A percentile compares a stretch with the other conserved stretches of the same genome.
Evolutionary conservation across 2,113 vertebrate genomes (phyloP).

Genomic region (Pteropus alecto): DNA sequence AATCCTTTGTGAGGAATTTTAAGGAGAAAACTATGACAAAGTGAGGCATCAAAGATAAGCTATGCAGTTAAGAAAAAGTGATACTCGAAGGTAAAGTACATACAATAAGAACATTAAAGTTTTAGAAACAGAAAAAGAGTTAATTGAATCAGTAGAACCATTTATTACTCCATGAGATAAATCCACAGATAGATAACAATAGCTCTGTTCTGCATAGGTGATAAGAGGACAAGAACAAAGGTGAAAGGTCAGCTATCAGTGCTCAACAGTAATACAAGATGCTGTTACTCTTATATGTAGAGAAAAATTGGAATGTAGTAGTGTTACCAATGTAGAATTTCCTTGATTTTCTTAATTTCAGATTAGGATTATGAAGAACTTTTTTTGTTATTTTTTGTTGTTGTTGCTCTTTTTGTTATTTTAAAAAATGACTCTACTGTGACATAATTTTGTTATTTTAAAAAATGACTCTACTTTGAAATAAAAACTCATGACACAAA

Average conservation of each 20-base stretch:
- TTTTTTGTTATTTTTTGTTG: not conserved
- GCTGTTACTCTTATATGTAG: not conserved
- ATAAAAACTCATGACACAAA: constrained; percentile 37
- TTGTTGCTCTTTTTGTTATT: not conserved
- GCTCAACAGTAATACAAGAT: not conserved
- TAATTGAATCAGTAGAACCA: not conserved
- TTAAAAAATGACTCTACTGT: not conserved
- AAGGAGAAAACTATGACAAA: not conserved
- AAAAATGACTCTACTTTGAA: constrained; percentile 12
- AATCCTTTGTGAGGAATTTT: not conserved
- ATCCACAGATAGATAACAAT: not conserved
- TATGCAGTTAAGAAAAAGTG: constrained; percentile 23
- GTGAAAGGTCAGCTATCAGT: not conserved
- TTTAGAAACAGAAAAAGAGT: not conserved
- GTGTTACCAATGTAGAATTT: not conserved
- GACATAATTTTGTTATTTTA: constrained; percentile 1
- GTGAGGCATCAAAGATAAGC: not conserved
- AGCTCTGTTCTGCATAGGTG: not conserved
- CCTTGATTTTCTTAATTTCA: not conserved
- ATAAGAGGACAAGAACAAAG: not conserved
- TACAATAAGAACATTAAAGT: not conserved
- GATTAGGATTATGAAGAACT: not conserved
- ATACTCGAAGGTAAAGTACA: not conserved
- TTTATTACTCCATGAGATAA: not conserved
- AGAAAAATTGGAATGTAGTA: not conserved